Evolutionary conservation across 2,113 vertebrate species (phyloP).

Genomic region (Petromus typicus): DNA sequence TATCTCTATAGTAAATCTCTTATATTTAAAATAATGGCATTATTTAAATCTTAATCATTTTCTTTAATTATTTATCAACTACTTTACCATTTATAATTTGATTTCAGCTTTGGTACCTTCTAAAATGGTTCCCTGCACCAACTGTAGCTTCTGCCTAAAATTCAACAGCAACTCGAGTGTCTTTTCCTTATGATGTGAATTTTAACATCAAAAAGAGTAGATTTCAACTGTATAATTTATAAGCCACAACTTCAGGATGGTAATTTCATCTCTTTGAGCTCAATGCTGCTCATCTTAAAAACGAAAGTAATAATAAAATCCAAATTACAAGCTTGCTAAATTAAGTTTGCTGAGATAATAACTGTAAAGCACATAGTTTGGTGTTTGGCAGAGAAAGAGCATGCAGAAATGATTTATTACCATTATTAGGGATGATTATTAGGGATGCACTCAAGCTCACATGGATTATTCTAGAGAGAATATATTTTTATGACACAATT

Average conservation of each 20-base stretch:
- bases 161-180: neutral
- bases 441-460: neutral
- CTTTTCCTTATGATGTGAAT: neutral
- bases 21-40: neutral
- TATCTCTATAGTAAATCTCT: neutral
- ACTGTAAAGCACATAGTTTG: neutral
- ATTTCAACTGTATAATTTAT: neutral
- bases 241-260: neutral
- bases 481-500: neutral
- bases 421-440: conserved; percentile 38
- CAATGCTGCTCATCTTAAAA: neutral
- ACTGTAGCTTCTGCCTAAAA: neutral
- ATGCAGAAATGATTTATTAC: conserved; percentile 32
- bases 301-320: neutral
- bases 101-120: neutral
- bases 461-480: conserved; percentile 38
- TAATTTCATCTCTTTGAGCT: neutral
- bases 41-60: neutral
- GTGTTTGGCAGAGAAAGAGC: neutral
- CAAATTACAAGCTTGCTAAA: neutral
- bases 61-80: neutral
- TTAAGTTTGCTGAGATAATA: conserved; percentile 33
- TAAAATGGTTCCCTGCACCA: neutral
- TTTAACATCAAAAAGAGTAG: neutral
- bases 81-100: neutral